Evolutionary conservation across 2,888 invertebrate genomes (phyloP).

Genomic region (Hedya salicella): DNA sequence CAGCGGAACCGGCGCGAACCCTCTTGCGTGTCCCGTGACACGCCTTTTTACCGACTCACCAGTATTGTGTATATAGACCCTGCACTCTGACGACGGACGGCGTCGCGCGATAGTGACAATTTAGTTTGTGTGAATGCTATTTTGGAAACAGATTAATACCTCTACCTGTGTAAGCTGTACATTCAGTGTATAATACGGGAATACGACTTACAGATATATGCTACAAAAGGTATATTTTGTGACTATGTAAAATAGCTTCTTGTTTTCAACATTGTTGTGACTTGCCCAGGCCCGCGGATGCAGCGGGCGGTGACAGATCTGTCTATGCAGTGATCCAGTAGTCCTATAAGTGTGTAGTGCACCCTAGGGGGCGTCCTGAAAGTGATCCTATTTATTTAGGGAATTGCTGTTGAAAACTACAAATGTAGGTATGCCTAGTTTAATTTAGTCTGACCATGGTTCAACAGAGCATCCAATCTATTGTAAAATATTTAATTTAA

Average conservation of each 20-base stretch:
- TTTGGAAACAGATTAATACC: slow-evolving; percentile 58
- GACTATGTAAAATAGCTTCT: slow-evolving; percentile 55
- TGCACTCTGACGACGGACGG: slow-evolving; percentile 3
- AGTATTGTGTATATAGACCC: slow-evolving; percentile 78
- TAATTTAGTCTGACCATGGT: slow-evolving; percentile 57
- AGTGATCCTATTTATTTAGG: slow-evolving; percentile 52
- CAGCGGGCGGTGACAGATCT: slow-evolving; percentile 58
- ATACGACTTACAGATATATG: slow-evolving; percentile 52
- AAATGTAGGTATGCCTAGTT: slow-evolving; percentile 66
- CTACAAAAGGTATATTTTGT: slow-evolving; percentile 59
- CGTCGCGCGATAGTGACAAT: slow-evolving; percentile 65
- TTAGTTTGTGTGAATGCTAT: slow-evolving; percentile 69
- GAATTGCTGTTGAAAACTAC: slow-evolving; percentile 48
- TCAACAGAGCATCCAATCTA: slow-evolving; percentile 62
- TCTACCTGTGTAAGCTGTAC: slow-evolving; percentile 62
- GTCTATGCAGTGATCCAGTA: slow-evolving; percentile 59
- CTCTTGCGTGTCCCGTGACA: slow-evolving; percentile 41
- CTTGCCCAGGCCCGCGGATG: slow-evolving; percentile 56
- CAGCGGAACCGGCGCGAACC: slow-evolving; percentile 46
- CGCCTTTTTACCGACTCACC: slow-evolving; percentile 65
- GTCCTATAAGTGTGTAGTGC: slow-evolving; percentile 56
- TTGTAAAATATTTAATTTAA: slow-evolving; percentile 68
- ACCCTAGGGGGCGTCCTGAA: slow-evolving; percentile 51
- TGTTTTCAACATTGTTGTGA: slow-evolving; percentile 60
- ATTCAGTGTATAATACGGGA: slow-evolving; percentile 65